Evolutionary conservation across 1,140 invertebrate genomes (phyloP).

Genomic region (Physella acuta): DNA sequence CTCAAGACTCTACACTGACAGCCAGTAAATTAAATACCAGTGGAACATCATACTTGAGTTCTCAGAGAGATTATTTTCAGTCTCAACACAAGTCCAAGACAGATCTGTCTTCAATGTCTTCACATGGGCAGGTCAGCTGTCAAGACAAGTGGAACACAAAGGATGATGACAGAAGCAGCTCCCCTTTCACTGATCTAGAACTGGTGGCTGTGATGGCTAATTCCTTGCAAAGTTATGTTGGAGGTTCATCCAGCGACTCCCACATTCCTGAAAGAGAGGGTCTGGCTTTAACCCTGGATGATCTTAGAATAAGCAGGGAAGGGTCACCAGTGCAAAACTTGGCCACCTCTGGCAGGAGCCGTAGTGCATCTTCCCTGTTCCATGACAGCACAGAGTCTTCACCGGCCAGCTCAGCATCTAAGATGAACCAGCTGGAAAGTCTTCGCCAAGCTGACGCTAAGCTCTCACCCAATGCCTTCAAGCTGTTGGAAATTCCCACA

Average conservation of each 20-base stretch:
- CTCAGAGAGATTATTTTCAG: too few relatives aligned
- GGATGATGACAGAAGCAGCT: neutral
- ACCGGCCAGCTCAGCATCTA: constrained; percentile 24
- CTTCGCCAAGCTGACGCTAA: neutral
- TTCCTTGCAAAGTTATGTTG: constrained; percentile 16
- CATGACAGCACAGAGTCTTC: constrained; percentile 17
- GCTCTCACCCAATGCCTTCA: constrained; percentile 24
- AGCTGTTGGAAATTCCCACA: constrained; percentile 2
- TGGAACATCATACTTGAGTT: constrained; percentile 2
- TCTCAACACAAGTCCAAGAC: neutral
- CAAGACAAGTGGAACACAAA: neutral
- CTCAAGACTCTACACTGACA: constrained; percentile 22
- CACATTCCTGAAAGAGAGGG: constrained; percentile 11
- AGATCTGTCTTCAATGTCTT: neutral
- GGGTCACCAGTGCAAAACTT: neutral
- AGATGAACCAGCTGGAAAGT: constrained; percentile 10
- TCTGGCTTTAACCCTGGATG: constrained; percentile 22
- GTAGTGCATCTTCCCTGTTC: constrained; percentile 13
- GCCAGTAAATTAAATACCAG: constrained; percentile 16
- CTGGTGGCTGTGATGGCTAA: constrained; percentile 21
- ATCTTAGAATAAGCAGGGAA: constrained; percentile 9
- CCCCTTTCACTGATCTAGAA: constrained; percentile 24
- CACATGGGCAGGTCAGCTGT: neutral
- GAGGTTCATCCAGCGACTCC: constrained; percentile 4
- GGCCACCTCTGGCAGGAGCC: neutral